Conservation (phyloP, 2,888 invertebrate species). For the Drepana falcataria region DNA sequence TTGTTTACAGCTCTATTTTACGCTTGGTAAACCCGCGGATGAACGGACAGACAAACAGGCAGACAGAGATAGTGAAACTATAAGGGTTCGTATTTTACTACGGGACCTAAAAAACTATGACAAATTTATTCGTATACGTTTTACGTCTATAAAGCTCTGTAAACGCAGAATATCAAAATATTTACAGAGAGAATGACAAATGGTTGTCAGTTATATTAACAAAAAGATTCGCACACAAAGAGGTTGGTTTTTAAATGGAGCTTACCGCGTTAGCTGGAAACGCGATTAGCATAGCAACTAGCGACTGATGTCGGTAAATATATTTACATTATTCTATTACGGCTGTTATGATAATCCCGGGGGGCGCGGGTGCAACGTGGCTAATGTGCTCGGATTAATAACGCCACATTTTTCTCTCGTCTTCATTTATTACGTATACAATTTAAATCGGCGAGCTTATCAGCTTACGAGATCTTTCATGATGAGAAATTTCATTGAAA, state of each 20-base stretch:
- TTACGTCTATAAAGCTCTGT: constrained; percentile 33
- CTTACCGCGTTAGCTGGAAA: constrained; percentile 52
- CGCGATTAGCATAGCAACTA: constrained; percentile 66
- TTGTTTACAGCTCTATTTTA: too few relatives aligned
- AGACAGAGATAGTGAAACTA: too few relatives aligned
- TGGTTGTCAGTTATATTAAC: constrained; percentile 53
- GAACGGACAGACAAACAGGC: too few relatives aligned
- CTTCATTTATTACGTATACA: constrained; percentile 29
- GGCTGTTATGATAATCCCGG: constrained; percentile 64
- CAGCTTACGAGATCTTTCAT: constrained; percentile 15
- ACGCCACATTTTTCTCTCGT: constrained; percentile 40
- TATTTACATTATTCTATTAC: constrained; percentile 72
- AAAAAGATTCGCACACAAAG: constrained; percentile 48
- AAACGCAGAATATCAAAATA: constrained; percentile 67
- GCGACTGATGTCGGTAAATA: constrained; percentile 34
- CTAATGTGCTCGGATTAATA: constrained; percentile 57
- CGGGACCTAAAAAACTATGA: too few relatives aligned
- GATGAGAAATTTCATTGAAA: constrained; percentile 15
- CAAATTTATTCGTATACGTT: constrained; percentile 26
- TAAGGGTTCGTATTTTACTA: too few relatives aligned
- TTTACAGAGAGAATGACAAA: constrained; percentile 69
- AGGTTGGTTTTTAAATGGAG: constrained; percentile 60
- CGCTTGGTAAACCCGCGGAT: too few relatives aligned
- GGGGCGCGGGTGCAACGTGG: constrained; percentile 46
- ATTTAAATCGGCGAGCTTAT: constrained; percentile 24